phyloP scores from a whole-genome alignment of 2,797 vertebrate genomes.

The Hapalemur alaotrensis region DNA sequence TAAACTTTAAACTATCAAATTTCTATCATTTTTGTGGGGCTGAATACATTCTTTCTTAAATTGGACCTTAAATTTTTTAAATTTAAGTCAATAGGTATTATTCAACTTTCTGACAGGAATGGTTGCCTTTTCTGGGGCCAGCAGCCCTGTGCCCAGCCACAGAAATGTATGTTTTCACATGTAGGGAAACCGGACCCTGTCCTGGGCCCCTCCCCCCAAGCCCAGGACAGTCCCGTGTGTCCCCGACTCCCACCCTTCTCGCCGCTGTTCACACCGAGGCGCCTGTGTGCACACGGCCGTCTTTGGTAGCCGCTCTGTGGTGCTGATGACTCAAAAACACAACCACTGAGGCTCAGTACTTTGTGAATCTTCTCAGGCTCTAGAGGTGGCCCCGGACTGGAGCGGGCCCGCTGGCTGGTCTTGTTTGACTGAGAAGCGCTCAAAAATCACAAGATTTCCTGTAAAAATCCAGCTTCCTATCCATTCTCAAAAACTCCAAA shows the following conservation, averaged over 20 bases:
- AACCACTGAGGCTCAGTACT: rapidly evolving
- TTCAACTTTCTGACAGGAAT: not conserved
- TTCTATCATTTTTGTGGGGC: not conserved
- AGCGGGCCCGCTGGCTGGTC: not conserved
- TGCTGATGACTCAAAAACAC: not conserved
- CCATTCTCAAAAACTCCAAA: not conserved
- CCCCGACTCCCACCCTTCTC: rapidly evolving
- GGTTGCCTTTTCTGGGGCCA: not conserved
- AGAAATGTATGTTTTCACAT: rapidly evolving
- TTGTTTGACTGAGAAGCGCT: not conserved
- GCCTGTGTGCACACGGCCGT: rapidly evolving
- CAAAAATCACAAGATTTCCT: not conserved
- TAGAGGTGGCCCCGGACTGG: no score
- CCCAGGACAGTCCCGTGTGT: not conserved
- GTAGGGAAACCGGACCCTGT: no score
- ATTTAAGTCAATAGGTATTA: not conserved
- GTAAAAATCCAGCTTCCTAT: not conserved
- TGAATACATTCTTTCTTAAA: not conserved
- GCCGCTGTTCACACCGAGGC: not conserved
- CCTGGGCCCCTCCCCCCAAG: no score
- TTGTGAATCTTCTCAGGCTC: not conserved
- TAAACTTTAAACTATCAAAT: not conserved
- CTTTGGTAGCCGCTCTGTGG: not conserved
- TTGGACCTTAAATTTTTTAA: not conserved
- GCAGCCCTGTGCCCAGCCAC: not conserved